Evolutionary conservation across 1,140 invertebrate species (phyloP), one percentile per base, ranked within the genome.

Genomic region (Galendromus occidentalis): DNA sequence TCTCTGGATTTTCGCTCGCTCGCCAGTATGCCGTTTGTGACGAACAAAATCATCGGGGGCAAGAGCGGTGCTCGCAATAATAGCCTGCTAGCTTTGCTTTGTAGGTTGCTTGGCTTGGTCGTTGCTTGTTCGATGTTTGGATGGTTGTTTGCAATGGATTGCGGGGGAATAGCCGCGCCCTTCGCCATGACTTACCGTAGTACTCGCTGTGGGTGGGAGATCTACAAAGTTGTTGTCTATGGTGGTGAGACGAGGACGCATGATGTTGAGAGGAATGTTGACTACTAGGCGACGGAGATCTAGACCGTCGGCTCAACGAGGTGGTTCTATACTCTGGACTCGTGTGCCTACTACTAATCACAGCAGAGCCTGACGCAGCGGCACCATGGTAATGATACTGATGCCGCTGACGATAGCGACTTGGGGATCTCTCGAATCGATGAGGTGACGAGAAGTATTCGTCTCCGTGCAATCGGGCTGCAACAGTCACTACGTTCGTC

Each of bases 391-490:
- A 66, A 25, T 68, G 30, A 18, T 22, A 42, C 64, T 65, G 33
- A 20, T 64, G 33, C 22, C 29, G 67, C 30, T 30, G 22, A 64
- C 28, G 42, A 67, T 44, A 67, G 33, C 42, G 45, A 68, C 55
- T 17, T 29, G 66, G 18, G 41, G 66, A 67, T 64, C 42, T 28
- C 47, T 66, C 30, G 51, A 64, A 41, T 25, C 71, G 68, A 28
- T 70, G 33, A 30, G 71, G 70, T 47, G 70, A 72, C 65, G 71
- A 67, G 39, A 66, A 67, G 65, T 69, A 72, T 18, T 71, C 71
- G 47, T 72, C 71, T 51, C 71, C 70, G 44, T 69, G 70, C 66
- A 71, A 44, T 68, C 70, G 71, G 39, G 68, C 71, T 72, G 68
- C 12, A 66, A 71, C 44, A 55, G 22, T 59, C 51, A 39, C 33